A percentile compares a stretch with the other conserved stretches of the same genome.
Evolutionary conservation across 92 coral and sea anemone genomes (phyloP).

Genomic region (Montipora capitata): DNA sequence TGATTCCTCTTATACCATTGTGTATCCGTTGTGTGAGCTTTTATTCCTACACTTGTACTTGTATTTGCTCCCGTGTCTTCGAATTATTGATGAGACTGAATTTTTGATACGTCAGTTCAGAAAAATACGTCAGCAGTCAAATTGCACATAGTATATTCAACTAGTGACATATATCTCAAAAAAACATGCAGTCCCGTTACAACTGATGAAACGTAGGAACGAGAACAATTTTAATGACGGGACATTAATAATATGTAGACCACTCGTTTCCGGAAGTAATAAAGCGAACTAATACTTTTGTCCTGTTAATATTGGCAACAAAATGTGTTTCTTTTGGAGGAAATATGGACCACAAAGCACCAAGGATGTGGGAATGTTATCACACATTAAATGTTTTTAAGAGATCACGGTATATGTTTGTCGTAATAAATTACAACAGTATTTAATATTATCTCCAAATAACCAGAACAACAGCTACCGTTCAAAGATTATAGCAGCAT

Average conservation of each 20-base stretch:
- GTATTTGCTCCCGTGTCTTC: neutral
- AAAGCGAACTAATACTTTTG: slow-evolving; percentile 2
- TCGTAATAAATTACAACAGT: neutral
- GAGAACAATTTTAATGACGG: slow-evolving; percentile 6
- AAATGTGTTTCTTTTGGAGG: slow-evolving; percentile 28
- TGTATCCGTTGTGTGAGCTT: neutral
- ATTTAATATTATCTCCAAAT: neutral
- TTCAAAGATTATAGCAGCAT: neutral
- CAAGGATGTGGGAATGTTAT: slow-evolving; percentile 34
- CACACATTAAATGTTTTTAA: neutral
- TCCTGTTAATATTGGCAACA: slow-evolving; percentile 51
- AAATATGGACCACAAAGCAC: slow-evolving; percentile 29
- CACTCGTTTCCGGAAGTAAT: slow-evolving; percentile 47
- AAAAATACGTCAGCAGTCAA: neutral
- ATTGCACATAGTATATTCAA: neutral
- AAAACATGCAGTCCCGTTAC: neutral
- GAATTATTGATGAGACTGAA: neutral
- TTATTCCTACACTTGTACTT: neutral
- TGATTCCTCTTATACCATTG: neutral
- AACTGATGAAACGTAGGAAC: slow-evolving; percentile 21
- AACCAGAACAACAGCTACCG: neutral
- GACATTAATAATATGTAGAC: slow-evolving; percentile 28
- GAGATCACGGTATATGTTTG: slow-evolving; percentile 34
- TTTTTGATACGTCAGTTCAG: neutral
- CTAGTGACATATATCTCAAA: neutral